A percentile compares a stretch with the other conserved stretches of the same genome.
Evolutionary conservation across 2,888 invertebrate genomes (phyloP).

Genomic region (Hofmannophila pseudospretella): DNA sequence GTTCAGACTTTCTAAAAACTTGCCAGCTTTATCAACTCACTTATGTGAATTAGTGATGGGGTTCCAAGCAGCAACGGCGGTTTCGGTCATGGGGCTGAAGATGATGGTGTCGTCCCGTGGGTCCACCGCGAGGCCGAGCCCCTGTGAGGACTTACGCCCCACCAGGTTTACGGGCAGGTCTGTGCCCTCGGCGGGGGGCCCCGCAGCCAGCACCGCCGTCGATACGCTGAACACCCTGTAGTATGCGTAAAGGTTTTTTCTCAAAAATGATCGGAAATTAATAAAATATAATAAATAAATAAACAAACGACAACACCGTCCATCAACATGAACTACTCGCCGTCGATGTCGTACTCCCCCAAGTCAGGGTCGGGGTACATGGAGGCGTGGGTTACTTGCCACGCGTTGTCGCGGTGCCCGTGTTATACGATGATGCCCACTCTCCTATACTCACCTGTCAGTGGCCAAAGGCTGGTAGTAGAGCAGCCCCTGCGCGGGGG

Average conservation of each 20-base stretch:
- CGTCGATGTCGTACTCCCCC: constrained; percentile 84
- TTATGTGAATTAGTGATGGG: constrained; percentile 84
- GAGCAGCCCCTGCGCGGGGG: constrained; percentile 79
- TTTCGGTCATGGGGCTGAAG: constrained; percentile 88
- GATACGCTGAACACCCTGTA: constrained; percentile 86
- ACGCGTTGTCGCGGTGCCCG: constrained; percentile 84
- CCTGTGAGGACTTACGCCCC: constrained; percentile 91
- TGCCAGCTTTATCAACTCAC: too few species aligned
- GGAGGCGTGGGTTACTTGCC: constrained; percentile 87
- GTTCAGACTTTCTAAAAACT: too few species aligned
- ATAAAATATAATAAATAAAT: too few species aligned
- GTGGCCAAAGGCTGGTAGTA: constrained; percentile 87
- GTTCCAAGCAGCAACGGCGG: constrained; percentile 89
- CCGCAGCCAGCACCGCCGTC: constrained; percentile 83
- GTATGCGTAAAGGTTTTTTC: too few species aligned
- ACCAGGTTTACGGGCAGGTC: constrained; percentile 86
- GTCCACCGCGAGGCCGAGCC: constrained; percentile 85
- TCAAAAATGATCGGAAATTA: too few species aligned
- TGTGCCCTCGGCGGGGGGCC: constrained; percentile 83
- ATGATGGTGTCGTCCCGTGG: constrained; percentile 84
- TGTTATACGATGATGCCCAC: constrained; percentile 81
- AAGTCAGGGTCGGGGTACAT: constrained; percentile 93
- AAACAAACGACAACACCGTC: constrained; percentile 87
- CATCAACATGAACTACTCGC: constrained; percentile 83
- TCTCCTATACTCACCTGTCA: constrained; percentile 79